phyloP scores from a whole-genome alignment of 1,140 invertebrate genomes.

The Anadara kagoshimensis region DNA sequence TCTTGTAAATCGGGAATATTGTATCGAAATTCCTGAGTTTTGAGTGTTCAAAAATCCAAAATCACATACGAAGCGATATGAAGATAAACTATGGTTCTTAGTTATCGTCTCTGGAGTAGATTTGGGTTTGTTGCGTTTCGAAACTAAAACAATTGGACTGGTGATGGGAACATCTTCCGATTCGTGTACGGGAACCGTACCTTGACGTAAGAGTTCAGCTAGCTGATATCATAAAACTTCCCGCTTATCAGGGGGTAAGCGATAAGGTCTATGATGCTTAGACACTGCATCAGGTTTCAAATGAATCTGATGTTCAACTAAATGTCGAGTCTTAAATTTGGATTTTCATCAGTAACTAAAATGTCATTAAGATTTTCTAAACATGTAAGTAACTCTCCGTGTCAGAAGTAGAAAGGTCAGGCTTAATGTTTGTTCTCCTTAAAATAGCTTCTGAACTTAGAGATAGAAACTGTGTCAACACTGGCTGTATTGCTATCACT shows the following conservation, averaged over 20 bases:
- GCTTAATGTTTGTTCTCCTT: too few species aligned
- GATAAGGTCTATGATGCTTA: constrained; percentile 11
- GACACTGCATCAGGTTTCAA: constrained; percentile 18
- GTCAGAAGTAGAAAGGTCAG: too few species aligned
- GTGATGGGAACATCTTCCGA: constrained; percentile 19
- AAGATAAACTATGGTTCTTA: constrained; percentile 11
- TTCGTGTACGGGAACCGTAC: constrained; percentile 22
- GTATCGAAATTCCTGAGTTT: constrained; percentile 19
- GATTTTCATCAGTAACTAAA: constrained; percentile 21
- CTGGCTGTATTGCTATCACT: too few species aligned
- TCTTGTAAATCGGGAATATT: constrained; percentile 27
- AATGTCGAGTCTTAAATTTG: not conserved
- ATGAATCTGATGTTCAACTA: constrained; percentile 16
- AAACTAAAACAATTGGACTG: constrained; percentile 25
- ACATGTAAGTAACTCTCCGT: too few species aligned
- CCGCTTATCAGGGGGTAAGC: constrained; percentile 17
- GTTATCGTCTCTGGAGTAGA: constrained; percentile 2
- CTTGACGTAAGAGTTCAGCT: constrained; percentile 22
- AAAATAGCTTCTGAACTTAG: too few species aligned
- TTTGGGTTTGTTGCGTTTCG: constrained; percentile 10
- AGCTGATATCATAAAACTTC: constrained; percentile 19
- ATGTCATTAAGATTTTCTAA: constrained; percentile 7
- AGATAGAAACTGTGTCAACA: too few species aligned
- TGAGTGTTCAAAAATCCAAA: constrained; percentile 84
- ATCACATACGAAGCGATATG: constrained; percentile 25